Evolutionary conservation across 2,797 vertebrate genomes (phyloP).

Genomic region (Furcifer pardalis): DNA sequence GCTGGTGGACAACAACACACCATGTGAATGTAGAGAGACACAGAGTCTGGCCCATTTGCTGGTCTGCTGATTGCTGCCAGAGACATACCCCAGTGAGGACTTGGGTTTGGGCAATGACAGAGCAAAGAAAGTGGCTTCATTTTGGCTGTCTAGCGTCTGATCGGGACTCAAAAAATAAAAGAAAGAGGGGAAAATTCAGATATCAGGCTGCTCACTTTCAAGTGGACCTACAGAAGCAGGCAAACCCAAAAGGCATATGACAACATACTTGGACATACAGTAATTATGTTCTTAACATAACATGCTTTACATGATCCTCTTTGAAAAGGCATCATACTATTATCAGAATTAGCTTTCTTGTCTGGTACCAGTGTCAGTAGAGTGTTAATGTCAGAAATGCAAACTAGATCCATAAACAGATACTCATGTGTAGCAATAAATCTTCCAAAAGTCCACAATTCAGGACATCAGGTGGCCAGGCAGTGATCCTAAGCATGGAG

Average conservation of each 20-base stretch:
- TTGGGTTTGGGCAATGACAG: no score
- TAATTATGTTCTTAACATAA: not conserved
- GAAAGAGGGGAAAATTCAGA: slow-evolving; percentile 38
- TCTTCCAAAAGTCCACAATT: not conserved
- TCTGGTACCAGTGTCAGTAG: not conserved
- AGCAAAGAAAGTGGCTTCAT: no score
- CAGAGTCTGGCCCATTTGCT: no score
- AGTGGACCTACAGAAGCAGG: slow-evolving; percentile 21
- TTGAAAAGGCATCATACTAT: not conserved
- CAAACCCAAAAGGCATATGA: rapidly evolving
- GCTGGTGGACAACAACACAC: no score
- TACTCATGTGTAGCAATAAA: not conserved
- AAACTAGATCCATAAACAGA: not conserved
- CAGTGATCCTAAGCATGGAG: no score
- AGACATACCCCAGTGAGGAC: no score
- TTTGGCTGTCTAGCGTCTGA: no score
- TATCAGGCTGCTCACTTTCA: slow-evolving; percentile 26
- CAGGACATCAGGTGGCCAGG: no score
- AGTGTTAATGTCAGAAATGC: not conserved
- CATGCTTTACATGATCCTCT: not conserved
- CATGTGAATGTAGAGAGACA: no score
- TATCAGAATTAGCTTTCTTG: not conserved
- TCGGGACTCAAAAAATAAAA: no score
- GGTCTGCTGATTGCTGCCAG: no score
- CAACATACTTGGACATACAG: not conserved